Evolutionary conservation across 2,888 invertebrate genomes (phyloP).

Genomic region (Callinectes sapidus): DNA sequence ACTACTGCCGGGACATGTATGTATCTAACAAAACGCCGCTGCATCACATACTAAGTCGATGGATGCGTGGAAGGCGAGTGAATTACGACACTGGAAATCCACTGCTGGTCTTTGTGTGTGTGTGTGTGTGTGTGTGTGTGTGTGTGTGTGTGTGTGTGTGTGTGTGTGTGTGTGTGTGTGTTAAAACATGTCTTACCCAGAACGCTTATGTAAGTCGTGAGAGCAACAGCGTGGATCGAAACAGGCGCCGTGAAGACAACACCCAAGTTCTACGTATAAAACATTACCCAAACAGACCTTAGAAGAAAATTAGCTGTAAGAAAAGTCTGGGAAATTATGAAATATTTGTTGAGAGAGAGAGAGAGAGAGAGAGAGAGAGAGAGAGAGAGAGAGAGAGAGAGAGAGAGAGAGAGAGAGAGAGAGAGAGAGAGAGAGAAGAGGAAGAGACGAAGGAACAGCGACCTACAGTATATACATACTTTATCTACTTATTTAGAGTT

Average conservation of each 20-base stretch:
- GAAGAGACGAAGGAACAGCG: neutral
- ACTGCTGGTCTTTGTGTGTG: neutral
- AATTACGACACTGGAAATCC: neutral
- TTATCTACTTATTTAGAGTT: neutral
- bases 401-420: neutral
- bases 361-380: neutral
- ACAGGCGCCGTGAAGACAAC: neutral
- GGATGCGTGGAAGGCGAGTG: neutral
- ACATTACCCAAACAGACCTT: neutral
- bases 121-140: slow-evolving; percentile 1
- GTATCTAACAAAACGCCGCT: neutral
- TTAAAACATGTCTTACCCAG: slow-evolving; percentile 4
- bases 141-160: neutral
- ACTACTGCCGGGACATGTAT: neutral
- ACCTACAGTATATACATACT: neutral
- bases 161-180: neutral
- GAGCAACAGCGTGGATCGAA: neutral
- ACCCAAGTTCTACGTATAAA: neutral
- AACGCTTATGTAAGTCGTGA: neutral
- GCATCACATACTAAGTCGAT: neutral
- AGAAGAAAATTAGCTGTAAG: neutral
- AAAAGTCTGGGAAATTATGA: neutral
- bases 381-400: neutral
- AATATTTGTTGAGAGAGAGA: neutral
- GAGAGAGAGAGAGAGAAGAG: neutral